Conservation (phyloP, 2,888 invertebrate species). For the Rhamnusium bicolor region DNA sequence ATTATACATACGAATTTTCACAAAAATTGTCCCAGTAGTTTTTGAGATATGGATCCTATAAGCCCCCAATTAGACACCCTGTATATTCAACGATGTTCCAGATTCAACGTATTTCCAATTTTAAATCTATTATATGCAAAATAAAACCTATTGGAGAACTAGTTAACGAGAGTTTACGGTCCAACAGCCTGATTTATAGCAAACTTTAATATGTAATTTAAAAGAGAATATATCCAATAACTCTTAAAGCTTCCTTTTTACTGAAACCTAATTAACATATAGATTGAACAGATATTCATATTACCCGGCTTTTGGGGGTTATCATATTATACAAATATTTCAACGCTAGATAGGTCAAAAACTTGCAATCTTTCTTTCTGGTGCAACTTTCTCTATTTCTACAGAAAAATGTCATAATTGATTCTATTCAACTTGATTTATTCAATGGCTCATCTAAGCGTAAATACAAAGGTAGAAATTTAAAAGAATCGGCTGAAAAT, state of each 20-base stretch:
- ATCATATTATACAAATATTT: slow-evolving; percentile 23
- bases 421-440: slow-evolving; percentile 5
- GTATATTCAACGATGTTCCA: neutral
- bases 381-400: slow-evolving; percentile 20
- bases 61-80: too few species aligned
- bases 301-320: neutral
- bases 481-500: neutral
- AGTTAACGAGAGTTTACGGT: slow-evolving; percentile 17
- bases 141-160: slow-evolving; percentile 1
- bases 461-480: neutral
- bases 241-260: slow-evolving; percentile 25
- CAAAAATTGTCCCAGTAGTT: too few species aligned
- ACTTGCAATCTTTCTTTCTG: slow-evolving; percentile 1
- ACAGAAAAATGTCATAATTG: slow-evolving; percentile 8
- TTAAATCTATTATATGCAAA: slow-evolving; percentile 22
- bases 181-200: slow-evolving; percentile 16
- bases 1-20: too few species aligned
- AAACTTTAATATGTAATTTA: slow-evolving; percentile 29
- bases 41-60: too few species aligned
- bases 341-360: slow-evolving; percentile 12
- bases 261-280: slow-evolving; percentile 26
- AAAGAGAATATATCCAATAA: slow-evolving; percentile 21
- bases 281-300: slow-evolving; percentile 34
- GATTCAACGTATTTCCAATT: slow-evolving; percentile 2
- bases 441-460: neutral